Evolutionary conservation across 2,797 vertebrate species (phyloP).

Genomic region (Darevskia nairensis): DNA sequence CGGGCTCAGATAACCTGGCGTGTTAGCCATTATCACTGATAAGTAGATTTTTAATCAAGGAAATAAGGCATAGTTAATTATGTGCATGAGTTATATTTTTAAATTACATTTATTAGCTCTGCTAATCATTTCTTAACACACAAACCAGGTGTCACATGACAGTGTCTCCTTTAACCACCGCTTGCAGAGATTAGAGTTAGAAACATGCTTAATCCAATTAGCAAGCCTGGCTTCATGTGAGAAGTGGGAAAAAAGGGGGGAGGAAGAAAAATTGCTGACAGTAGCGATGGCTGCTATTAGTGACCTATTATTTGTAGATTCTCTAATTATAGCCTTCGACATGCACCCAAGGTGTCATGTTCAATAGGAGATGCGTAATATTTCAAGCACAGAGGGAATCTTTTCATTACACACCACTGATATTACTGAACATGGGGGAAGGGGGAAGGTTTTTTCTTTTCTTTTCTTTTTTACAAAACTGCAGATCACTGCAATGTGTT

Average conservation of each 20-base stretch:
- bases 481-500: background rate
- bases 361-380: conserved; percentile 40
- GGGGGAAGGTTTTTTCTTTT: no score
- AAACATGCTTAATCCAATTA: conserved; percentile 76
- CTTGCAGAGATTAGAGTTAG: conserved; percentile 66
- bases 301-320: conserved; percentile 59
- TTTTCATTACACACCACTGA: background rate
- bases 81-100: conserved; percentile 67
- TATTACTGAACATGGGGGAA: accelerated
- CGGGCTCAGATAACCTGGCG: conserved; percentile 57
- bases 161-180: conserved; percentile 62
- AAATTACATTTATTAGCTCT: conserved; percentile 74
- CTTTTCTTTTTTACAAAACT: background rate
- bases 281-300: conserved; percentile 60
- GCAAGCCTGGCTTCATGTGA: conserved; percentile 62
- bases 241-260: conserved; percentile 62
- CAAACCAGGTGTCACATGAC: conserved; percentile 65
- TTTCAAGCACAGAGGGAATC: conserved; percentile 24
- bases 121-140: conserved; percentile 62
- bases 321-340: conserved; percentile 64
- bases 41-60: conserved; percentile 79
- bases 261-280: conserved; percentile 64
- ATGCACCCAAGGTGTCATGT: conserved; percentile 25
- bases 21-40: conserved; percentile 68
- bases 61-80: conserved; percentile 77